A percentile compares a stretch with the other conserved stretches of the same genome.
Evolutionary conservation across 2,888 invertebrate species (phyloP).

Genomic region (Agrochola circellaris): DNA sequence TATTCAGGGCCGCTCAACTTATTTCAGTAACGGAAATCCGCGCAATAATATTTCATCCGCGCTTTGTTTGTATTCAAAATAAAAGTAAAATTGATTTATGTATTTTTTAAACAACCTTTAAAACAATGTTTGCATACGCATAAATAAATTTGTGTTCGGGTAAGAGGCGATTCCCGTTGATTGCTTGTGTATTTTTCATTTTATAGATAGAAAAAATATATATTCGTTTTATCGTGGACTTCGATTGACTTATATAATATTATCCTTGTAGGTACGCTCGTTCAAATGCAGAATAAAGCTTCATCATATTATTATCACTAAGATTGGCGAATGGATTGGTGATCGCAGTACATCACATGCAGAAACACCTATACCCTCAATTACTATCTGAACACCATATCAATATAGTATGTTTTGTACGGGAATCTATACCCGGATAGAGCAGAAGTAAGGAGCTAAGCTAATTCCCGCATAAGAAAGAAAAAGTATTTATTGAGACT

Average conservation of each 20-base stretch:
- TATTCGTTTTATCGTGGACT: background rate
- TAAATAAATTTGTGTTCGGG: conserved; percentile 48
- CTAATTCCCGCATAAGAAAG: accelerated
- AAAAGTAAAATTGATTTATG: conserved; percentile 55
- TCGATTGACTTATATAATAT: conserved; percentile 5
- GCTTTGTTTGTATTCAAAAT: conserved; percentile 53
- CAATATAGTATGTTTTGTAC: no score
- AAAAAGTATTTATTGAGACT: no score
- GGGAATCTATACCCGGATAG: background rate
- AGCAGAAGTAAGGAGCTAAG: background rate
- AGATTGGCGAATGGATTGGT: background rate
- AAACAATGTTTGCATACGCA: conserved; percentile 50
- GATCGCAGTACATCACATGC: background rate
- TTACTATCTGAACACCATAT: background rate
- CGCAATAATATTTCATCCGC: conserved; percentile 53
- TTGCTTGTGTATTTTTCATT: conserved; percentile 46
- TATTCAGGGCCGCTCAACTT: conserved; percentile 31
- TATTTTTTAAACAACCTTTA: conserved; percentile 55
- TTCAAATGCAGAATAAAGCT: background rate
- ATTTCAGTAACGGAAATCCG: conserved; percentile 57
- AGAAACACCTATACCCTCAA: background rate
- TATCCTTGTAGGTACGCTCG: background rate
- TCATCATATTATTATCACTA: background rate
- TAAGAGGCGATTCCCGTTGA: conserved; percentile 45
- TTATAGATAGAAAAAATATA: conserved; percentile 1